Conservation (phyloP, 2,113 vertebrate genomes). For the Psephotus haematonotus region DNA sequence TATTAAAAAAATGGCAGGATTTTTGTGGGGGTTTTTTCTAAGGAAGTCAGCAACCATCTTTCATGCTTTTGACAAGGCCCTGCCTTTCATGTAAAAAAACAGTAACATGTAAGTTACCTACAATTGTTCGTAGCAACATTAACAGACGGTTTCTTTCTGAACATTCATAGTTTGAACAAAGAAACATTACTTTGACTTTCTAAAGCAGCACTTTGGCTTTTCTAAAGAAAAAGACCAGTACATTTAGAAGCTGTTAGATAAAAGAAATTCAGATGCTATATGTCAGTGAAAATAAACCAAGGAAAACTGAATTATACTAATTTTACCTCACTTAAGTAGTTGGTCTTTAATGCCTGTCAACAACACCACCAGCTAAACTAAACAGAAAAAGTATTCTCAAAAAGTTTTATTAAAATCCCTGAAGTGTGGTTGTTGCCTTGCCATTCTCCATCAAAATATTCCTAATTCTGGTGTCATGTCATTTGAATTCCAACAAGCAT, state of each 20-base stretch:
- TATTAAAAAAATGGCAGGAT: not conserved
- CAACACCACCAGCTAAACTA: not conserved
- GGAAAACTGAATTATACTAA: not conserved
- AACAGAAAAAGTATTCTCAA: not conserved
- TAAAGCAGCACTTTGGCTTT: not conserved
- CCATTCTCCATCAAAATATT: constrained; percentile 30
- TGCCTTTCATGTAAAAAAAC: not conserved
- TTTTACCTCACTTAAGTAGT: not conserved
- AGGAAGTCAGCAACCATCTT: not conserved
- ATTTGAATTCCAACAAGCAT: not conserved
- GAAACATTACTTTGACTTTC: not conserved
- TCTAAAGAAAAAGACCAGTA: not conserved
- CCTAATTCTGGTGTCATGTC: not conserved
- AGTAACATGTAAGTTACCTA: not conserved
- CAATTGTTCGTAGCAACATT: not conserved
- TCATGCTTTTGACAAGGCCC: not conserved
- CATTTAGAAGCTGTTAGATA: not conserved
- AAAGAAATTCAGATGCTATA: not conserved
- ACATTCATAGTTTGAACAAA: too few relatives aligned
- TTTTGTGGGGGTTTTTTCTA: not conserved
- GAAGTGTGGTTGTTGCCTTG: not conserved
- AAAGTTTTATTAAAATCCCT: not conserved
- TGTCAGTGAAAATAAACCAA: not conserved
- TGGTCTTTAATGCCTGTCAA: not conserved
- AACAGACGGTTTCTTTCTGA: too few relatives aligned